These are phyloP conservation scores for Bubo bubo DNA, from an alignment of 2,113 vertebrate species.

Conservation along the genomic window DNA sequence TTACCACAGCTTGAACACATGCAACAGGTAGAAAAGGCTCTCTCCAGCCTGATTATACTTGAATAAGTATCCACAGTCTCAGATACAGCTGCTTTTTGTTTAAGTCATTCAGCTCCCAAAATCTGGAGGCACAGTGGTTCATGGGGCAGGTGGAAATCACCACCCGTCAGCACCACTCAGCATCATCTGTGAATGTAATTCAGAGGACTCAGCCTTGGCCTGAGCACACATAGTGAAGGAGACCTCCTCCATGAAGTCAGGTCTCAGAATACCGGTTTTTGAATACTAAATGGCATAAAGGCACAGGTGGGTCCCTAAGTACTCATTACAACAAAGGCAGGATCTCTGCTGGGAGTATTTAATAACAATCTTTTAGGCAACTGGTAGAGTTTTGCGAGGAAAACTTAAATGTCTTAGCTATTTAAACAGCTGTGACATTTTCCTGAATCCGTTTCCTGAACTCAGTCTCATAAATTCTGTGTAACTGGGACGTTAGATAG, in stretches of 20 bases:
- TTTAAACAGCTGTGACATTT: conserved; percentile 56
- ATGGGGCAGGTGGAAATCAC: not conserved
- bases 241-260: not conserved
- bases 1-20: not conserved
- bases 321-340: not conserved
- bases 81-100: not conserved
- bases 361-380: conserved; percentile 8
- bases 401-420: conserved; percentile 39
- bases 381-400: not conserved
- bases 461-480: not conserved
- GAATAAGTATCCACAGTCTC: not conserved
- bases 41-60: not conserved
- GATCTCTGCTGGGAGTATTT: not conserved
- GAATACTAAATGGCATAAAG: not conserved
- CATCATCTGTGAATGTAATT: not conserved
- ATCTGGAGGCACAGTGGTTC: not conserved
- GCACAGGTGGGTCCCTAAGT: not conserved
- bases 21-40: not conserved
- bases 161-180: not conserved
- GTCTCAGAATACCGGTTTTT: not conserved
- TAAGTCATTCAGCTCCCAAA: not conserved
- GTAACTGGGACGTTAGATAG: not conserved
- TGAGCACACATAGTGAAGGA: not conserved
- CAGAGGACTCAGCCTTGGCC: not conserved
- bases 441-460: not conserved